phyloP scores from a whole-genome alignment of 2,888 invertebrate species.

The Metellina segmentata region DNA sequence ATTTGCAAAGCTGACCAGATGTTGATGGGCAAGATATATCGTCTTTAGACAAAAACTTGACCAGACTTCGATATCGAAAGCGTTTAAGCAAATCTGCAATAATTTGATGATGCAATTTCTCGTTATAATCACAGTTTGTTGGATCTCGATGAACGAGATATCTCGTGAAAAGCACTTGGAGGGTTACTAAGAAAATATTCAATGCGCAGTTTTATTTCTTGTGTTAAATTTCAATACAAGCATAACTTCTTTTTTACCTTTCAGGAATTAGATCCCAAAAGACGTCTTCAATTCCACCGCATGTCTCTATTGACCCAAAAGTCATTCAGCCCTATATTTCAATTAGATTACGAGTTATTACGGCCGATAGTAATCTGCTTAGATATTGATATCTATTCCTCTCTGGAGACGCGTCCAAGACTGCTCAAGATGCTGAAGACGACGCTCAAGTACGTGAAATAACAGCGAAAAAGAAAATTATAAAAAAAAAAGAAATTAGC shows the following conservation, averaged over 20 bases:
- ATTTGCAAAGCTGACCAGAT: too few species aligned
- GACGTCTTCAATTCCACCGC: not conserved
- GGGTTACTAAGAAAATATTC: too few species aligned
- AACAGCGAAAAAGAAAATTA: not conserved
- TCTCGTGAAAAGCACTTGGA: too few species aligned
- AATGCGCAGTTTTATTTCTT: too few species aligned
- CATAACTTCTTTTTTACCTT: not conserved
- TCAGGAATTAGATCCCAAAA: not conserved
- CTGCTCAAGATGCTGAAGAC: not conserved
- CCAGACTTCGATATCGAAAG: too few species aligned
- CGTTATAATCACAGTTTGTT: too few species aligned
- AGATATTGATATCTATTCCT: not conserved
- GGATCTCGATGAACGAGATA: too few species aligned
- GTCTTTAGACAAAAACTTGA: too few species aligned
- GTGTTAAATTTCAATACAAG: too few species aligned
- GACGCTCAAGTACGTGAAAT: not conserved
- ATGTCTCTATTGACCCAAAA: not conserved
- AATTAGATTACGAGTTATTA: not conserved
- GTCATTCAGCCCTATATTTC: not conserved
- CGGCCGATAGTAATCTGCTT: not conserved
- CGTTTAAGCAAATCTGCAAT: too few species aligned
- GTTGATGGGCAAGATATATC: too few species aligned
- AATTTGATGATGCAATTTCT: too few species aligned
- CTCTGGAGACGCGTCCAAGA: not conserved
- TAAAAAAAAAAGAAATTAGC: constrained; percentile 3